Evolutionary conservation across 2,113 vertebrate genomes (phyloP).

Genomic region (Grallaria varia): DNA sequence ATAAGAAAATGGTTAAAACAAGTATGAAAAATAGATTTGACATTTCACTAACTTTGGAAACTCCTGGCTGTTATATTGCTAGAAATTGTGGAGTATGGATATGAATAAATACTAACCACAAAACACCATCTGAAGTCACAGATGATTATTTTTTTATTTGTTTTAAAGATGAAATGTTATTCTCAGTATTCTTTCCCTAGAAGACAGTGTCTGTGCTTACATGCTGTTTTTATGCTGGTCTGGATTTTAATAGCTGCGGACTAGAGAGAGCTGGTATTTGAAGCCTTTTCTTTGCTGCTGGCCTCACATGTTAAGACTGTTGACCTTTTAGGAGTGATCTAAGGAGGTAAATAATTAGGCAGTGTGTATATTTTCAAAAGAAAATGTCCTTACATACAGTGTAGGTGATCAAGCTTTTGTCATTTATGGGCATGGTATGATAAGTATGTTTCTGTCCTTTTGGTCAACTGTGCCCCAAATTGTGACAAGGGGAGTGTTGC

Average conservation of each 20-base stretch:
- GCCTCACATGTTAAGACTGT: background rate
- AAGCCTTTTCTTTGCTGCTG: conserved; percentile 15
- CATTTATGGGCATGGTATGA: background rate
- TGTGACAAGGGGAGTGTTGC: background rate
- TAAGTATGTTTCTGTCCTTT: background rate
- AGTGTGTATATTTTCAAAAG: conserved; percentile 3
- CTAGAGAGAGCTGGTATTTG: conserved; percentile 24
- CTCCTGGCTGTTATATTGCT: background rate
- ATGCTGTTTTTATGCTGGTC: background rate
- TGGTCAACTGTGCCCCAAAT: background rate
- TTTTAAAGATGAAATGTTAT: background rate
- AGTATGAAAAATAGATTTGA: background rate
- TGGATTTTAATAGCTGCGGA: conserved; percentile 40
- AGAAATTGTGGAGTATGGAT: background rate
- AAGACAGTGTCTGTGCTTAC: background rate
- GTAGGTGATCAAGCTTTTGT: background rate
- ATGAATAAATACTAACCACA: background rate
- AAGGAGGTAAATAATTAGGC: conserved; percentile 11
- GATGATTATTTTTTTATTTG: background rate
- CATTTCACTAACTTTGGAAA: background rate
- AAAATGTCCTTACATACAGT: background rate
- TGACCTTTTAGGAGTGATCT: conserved; percentile 51
- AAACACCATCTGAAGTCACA: background rate
- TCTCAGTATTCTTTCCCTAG: background rate
- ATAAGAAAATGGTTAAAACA: background rate